A percentile compares a stretch with the other conserved stretches of the same genome.
phyloP scores from a whole-genome alignment of 2,888 invertebrate species.

The Drosophila nigritarsus region DNA sequence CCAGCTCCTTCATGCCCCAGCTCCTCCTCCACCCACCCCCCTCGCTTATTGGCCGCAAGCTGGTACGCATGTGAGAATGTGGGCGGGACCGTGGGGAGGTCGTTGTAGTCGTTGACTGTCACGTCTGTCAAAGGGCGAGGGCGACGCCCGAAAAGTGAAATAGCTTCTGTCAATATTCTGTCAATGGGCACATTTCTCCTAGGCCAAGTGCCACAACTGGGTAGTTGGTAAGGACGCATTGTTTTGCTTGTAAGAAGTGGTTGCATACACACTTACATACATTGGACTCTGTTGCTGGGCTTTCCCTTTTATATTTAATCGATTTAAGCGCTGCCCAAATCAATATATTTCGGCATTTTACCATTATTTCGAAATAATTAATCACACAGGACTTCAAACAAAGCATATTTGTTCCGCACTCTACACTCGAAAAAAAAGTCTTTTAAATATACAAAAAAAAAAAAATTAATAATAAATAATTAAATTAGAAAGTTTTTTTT shows the following conservation, averaged over 20 bases:
- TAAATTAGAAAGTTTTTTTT: not conserved
- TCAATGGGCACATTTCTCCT: constrained; percentile 77
- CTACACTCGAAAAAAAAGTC: not conserved
- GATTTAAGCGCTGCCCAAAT: constrained; percentile 48
- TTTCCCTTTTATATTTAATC: constrained; percentile 71
- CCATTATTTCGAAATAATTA: not conserved
- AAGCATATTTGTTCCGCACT: not conserved
- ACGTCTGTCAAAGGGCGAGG: constrained; percentile 60
- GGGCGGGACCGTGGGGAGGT: constrained; percentile 12
- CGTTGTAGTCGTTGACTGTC: constrained; percentile 47
- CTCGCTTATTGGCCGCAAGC: constrained; percentile 59
- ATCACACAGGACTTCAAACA: not conserved
- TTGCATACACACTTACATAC: not conserved
- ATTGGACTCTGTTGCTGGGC: constrained; percentile 29
- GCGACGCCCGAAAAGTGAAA: constrained; percentile 71
- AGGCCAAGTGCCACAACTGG: constrained; percentile 39
- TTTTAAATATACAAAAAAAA: not conserved
- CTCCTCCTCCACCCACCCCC: not conserved
- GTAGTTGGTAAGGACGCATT: constrained; percentile 21
- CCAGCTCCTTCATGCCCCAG: constrained; percentile 35
- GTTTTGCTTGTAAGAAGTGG: constrained; percentile 12
- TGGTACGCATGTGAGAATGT: constrained; percentile 48
- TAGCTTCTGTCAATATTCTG: constrained; percentile 83
- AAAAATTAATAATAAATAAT: not conserved
- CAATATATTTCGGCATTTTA: constrained; percentile 32